These are phyloP conservation scores for Pandemis heparana DNA, from an alignment of 2,888 invertebrate species.

Conservation along the genomic window DNA sequence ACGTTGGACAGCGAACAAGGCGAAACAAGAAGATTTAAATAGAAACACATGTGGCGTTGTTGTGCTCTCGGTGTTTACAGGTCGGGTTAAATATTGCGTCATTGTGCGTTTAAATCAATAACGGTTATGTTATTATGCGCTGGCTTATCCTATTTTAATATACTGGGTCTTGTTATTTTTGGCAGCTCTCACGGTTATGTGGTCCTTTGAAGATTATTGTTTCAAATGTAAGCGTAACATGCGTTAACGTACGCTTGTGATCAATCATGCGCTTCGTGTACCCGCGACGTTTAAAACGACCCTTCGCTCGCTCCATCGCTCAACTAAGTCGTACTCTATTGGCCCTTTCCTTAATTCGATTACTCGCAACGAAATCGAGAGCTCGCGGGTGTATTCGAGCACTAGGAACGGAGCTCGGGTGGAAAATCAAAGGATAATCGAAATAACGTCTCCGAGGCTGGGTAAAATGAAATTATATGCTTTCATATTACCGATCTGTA, in stretches of 20 bases:
- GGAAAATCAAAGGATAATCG: slow-evolving; percentile 71
- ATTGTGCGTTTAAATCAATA: slow-evolving; percentile 12
- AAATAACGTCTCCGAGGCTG: slow-evolving; percentile 62
- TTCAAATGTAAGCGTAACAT: slow-evolving; percentile 49
- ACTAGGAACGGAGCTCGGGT: slow-evolving; percentile 57
- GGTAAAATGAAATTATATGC: slow-evolving; percentile 64
- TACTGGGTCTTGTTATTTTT: slow-evolving; percentile 17
- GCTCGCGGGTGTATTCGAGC: slow-evolving; percentile 58
- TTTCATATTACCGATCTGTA: slow-evolving; percentile 54
- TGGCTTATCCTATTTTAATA: slow-evolving; percentile 19
- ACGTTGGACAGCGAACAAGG: slow-evolving; percentile 54
- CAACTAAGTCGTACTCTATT: slow-evolving; percentile 59
- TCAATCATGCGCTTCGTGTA: slow-evolving; percentile 59
- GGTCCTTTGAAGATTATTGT: slow-evolving; percentile 51
- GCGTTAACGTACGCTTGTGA: slow-evolving; percentile 52
- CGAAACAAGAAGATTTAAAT: slow-evolving; percentile 62
- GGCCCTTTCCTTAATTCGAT: slow-evolving; percentile 65
- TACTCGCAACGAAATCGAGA: slow-evolving; percentile 60
- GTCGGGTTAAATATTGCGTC: slow-evolving; percentile 6
- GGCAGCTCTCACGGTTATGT: slow-evolving; percentile 20
- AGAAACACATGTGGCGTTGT: slow-evolving; percentile 43
- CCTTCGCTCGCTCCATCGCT: slow-evolving; percentile 63
- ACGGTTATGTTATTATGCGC: not conserved
- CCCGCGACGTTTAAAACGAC: slow-evolving; percentile 55
- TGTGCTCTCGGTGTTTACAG: slow-evolving; percentile 14